Conservation (phyloP, 2,888 invertebrate species). For the Stenotaenia linearis region DNA sequence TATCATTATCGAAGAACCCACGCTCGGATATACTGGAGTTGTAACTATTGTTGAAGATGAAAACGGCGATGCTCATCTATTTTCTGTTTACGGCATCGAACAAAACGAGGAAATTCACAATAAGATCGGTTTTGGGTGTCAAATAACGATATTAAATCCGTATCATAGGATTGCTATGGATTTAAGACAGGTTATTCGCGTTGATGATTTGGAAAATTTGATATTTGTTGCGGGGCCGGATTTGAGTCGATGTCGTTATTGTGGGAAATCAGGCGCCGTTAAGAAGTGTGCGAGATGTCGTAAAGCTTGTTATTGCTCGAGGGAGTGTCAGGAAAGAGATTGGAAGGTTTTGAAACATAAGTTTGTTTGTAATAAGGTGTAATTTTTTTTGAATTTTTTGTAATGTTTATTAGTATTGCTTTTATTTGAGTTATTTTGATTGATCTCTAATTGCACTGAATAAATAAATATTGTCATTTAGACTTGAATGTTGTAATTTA, state of each 20-base stretch:
- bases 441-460: too few relatives aligned
- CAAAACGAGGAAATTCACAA: not conserved
- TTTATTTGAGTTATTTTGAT: too few relatives aligned
- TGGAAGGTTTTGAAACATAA: not conserved
- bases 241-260: not conserved
- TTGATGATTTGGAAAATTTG: not conserved
- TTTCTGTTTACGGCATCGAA: not conserved
- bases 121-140: not conserved
- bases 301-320: not conserved
- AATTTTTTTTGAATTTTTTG: too few relatives aligned
- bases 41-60: not conserved
- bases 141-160: not conserved
- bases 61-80: not conserved
- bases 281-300: not conserved
- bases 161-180: not conserved
- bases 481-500: too few relatives aligned
- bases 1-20: not conserved
- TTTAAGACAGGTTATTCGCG: not conserved
- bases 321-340: not conserved
- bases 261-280: not conserved
- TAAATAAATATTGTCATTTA: too few relatives aligned
- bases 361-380: not conserved
- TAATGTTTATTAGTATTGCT: too few relatives aligned
- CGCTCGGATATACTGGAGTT: not conserved
- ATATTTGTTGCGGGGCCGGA: not conserved